These are phyloP conservation scores for Bombus breviceps DNA, from an alignment of 1,140 invertebrate species.

Conservation along the genomic window DNA sequence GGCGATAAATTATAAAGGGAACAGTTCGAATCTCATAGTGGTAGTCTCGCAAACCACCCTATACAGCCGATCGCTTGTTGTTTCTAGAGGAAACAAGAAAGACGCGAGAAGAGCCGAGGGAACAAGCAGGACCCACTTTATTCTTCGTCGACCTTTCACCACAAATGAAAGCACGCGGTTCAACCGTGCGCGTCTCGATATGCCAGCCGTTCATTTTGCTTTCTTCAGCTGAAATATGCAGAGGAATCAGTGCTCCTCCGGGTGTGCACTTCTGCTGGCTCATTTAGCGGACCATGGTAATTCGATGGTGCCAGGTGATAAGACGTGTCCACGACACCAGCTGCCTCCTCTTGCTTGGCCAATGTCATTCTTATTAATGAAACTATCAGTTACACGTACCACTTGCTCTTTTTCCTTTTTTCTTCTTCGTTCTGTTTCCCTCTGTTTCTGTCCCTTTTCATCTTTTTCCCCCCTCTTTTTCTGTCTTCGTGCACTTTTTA, in stretches of 20 bases:
- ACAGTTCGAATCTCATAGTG: not conserved
- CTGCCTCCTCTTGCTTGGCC: constrained; percentile 50
- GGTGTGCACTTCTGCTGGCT: constrained; percentile 1
- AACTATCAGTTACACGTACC: constrained; percentile 68
- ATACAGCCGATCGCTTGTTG: constrained; percentile 9
- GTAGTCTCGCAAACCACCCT: not conserved
- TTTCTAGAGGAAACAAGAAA: constrained; percentile 11
- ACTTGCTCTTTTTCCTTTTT: not conserved
- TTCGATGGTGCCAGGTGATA: constrained; percentile 57
- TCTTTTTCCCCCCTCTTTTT: no score
- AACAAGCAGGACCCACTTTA: constrained; percentile 37
- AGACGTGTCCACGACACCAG: constrained; percentile 25
- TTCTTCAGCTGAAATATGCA: constrained; percentile 25
- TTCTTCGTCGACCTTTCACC: constrained; percentile 54
- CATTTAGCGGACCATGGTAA: constrained; percentile 11
- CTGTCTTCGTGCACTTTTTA: not conserved
- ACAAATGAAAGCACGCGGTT: constrained; percentile 48
- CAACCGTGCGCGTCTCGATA: constrained; percentile 3
- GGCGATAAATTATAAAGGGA: not conserved
- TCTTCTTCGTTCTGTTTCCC: not conserved
- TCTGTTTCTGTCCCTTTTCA: not conserved
- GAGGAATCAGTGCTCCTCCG: constrained; percentile 36
- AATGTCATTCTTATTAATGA: constrained; percentile 71
- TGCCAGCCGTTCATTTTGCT: constrained; percentile 41
- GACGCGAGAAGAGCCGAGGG: not conserved